These are phyloP conservation scores for Eretmocerus hayati DNA, from an alignment of 2,888 invertebrate species.

Conservation along the genomic window DNA sequence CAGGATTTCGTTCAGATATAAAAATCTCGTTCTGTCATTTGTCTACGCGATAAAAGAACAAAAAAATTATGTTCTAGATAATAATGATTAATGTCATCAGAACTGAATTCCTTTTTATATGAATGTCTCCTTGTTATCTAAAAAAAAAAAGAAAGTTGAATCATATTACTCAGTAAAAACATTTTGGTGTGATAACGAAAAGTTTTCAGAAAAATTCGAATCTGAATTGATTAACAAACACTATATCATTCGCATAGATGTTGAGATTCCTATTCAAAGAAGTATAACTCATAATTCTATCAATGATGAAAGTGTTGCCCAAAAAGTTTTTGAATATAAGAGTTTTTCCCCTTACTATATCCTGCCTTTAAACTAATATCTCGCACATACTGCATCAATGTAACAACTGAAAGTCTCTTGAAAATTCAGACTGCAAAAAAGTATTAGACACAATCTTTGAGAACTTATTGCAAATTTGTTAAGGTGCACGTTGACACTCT, in stretches of 20 bases:
- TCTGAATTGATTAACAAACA: neutral
- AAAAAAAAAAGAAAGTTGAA: constrained; percentile 11
- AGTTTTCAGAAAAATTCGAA: neutral
- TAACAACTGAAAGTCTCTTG: too few relatives aligned
- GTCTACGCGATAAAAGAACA: constrained; percentile 5
- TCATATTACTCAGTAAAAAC: constrained; percentile 15
- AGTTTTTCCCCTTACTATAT: constrained; percentile 19
- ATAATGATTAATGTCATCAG: constrained; percentile 14
- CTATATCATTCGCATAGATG: constrained; percentile 21
- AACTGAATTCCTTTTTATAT: constrained; percentile 12
- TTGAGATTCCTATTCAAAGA: constrained; percentile 16
- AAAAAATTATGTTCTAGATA: constrained; percentile 11
- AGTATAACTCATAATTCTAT: constrained; percentile 20
- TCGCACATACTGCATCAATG: too few relatives aligned
- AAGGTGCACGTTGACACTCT: too few relatives aligned
- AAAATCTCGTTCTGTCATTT: constrained; percentile 17
- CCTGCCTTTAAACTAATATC: too few relatives aligned
- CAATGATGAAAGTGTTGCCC: constrained; percentile 1
- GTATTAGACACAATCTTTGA: too few relatives aligned
- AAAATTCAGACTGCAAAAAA: too few relatives aligned
- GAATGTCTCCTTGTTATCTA: neutral
- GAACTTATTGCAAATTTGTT: too few relatives aligned
- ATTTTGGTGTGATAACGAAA: constrained; percentile 16
- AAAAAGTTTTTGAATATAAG: neutral
- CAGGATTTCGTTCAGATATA: too few relatives aligned